phyloP scores from a whole-genome alignment of 2,113 vertebrate genomes.

The Urocolius indicus region DNA sequence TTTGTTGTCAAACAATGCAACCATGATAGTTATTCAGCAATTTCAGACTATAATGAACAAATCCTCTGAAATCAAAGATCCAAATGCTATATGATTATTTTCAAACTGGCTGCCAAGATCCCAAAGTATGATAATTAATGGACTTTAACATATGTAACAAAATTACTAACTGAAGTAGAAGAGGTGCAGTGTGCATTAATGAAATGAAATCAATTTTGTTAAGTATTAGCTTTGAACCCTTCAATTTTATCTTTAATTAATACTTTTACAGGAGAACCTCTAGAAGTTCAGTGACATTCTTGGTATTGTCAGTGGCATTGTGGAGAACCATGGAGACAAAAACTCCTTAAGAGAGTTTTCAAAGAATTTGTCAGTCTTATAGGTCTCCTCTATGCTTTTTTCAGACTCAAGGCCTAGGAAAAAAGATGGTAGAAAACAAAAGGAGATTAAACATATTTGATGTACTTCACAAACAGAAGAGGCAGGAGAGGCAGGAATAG shows the following conservation, averaged over 20 bases:
- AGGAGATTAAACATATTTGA: background rate
- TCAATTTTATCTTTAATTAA: background rate
- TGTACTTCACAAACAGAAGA: background rate
- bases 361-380: background rate
- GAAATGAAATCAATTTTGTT: background rate
- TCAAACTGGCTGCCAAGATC: slow-evolving; percentile 11
- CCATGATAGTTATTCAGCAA: background rate
- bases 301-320: background rate
- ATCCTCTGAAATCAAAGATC: background rate
- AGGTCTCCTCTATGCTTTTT: background rate
- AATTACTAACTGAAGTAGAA: slow-evolving; percentile 7
- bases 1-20: background rate
- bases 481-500: background rate
- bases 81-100: background rate
- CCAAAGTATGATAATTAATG: background rate
- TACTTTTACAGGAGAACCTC: background rate
- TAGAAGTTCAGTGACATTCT: background rate
- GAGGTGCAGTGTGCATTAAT: background rate
- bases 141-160: slow-evolving; percentile 4
- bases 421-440: background rate
- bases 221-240: background rate
- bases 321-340: background rate
- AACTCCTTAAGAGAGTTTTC: background rate
- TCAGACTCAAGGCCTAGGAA: background rate
- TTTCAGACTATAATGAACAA: background rate